phyloP scores from a whole-genome alignment of 1,140 invertebrate species.

The Xylocopa sonorina region DNA sequence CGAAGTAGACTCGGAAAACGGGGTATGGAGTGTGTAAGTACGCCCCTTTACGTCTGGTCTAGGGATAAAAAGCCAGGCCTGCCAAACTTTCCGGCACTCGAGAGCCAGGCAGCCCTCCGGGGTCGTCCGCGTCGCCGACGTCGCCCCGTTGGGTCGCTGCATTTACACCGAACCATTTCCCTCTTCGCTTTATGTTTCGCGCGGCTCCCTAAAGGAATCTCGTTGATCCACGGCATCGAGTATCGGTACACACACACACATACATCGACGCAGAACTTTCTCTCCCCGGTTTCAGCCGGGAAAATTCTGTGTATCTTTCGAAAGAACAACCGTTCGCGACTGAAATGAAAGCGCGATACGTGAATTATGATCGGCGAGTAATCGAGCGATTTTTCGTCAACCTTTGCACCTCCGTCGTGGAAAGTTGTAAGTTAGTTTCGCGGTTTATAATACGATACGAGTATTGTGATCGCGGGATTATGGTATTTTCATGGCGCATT shows the following conservation, averaged over 20 bases:
- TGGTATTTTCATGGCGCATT: no score
- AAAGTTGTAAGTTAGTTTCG: no score
- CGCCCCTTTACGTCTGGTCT: constrained; percentile 65
- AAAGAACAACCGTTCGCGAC: neutral
- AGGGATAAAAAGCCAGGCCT: constrained; percentile 67
- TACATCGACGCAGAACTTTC: no score
- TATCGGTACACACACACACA: no score
- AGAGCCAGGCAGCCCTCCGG: constrained; percentile 54
- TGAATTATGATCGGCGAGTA: no score
- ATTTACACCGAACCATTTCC: constrained; percentile 53
- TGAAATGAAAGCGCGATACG: neutral
- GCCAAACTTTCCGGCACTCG: constrained; percentile 65
- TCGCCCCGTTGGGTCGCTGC: constrained; percentile 30
- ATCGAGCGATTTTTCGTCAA: no score
- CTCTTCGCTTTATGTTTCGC: neutral
- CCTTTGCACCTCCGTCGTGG: no score
- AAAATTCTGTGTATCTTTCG: neutral
- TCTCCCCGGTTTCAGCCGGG: neutral
- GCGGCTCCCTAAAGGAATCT: neutral
- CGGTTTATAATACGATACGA: no score
- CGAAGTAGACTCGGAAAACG: constrained; percentile 41
- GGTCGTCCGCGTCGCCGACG: constrained; percentile 37
- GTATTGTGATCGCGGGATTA: no score
- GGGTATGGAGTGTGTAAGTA: constrained; percentile 58
- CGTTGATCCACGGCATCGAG: neutral